Evolutionary conservation across 1,140 invertebrate species (phyloP).

Genomic region (Potamilus streckersoni): DNA sequence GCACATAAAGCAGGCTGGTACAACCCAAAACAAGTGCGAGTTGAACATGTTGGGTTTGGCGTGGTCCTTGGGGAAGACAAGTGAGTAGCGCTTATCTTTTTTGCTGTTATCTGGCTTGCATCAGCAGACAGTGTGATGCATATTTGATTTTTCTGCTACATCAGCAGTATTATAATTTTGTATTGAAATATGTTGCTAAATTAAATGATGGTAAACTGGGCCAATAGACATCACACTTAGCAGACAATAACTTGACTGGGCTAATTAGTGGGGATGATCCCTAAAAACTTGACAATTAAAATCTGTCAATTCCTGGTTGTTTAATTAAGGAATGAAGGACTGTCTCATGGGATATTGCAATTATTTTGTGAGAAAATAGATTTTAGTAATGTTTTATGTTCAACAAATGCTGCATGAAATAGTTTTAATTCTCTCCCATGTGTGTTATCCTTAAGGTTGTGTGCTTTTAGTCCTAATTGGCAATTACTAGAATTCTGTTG

Average conservation of each 20-base stretch:
- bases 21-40: conserved; percentile 71
- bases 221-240: not conserved
- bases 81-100: conserved; percentile 49
- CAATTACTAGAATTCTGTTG: too few species aligned
- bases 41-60: conserved; percentile 96
- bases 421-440: too few species aligned
- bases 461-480: too few species aligned
- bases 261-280: not conserved
- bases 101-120: not conserved
- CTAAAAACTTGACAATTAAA: too few species aligned
- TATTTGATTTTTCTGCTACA: not conserved
- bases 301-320: too few species aligned
- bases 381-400: too few species aligned
- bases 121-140: too few species aligned
- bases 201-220: not conserved
- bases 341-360: too few species aligned
- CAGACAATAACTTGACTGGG: not conserved
- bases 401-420: too few species aligned
- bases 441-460: too few species aligned
- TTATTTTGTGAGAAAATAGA: too few species aligned
- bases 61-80: conserved; percentile 98
- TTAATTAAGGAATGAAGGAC: too few species aligned
- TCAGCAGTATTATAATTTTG: not conserved
- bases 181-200: not conserved
- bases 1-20: conserved; percentile 77